Conservation (phyloP, 1,140 invertebrate genomes). For the Zaprionus inermis region DNA sequence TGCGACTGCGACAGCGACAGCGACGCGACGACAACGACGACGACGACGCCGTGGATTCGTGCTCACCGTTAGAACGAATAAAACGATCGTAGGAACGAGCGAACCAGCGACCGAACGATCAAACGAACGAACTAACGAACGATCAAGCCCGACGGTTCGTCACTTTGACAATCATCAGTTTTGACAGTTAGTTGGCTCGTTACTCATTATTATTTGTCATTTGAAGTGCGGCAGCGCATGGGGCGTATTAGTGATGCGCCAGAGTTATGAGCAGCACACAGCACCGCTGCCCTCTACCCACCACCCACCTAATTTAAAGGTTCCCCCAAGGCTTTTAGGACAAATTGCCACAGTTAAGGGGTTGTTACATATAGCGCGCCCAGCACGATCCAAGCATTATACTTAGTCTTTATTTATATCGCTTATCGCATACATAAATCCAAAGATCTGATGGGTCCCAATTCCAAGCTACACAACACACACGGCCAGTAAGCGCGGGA, state of each 20-base stretch:
- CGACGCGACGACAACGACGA: constrained; percentile 10
- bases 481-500: too few species aligned
- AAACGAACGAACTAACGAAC: constrained; percentile 25
- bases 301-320: neutral
- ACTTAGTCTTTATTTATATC: neutral
- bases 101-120: constrained; percentile 18
- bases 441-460: constrained; percentile 10
- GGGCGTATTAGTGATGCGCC: constrained; percentile 24
- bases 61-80: constrained; percentile 53
- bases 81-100: neutral
- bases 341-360: neutral
- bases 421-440: neutral
- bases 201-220: constrained; percentile 42
- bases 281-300: neutral
- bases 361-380: constrained; percentile 2
- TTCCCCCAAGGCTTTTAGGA: neutral
- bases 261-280: neutral
- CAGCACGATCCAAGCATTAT: constrained; percentile 24
- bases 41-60: constrained; percentile 4
- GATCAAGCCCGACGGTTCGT: constrained; percentile 5
- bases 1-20: constrained; percentile 13
- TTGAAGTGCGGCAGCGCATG: constrained; percentile 28
- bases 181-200: constrained; percentile 63
- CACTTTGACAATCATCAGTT: constrained; percentile 42
- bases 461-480: too few species aligned